Evolutionary conservation across 1,140 invertebrate genomes (phyloP), one percentile per base, ranked within the genome.

Genomic region (Leptestheria dahalacensis): DNA sequence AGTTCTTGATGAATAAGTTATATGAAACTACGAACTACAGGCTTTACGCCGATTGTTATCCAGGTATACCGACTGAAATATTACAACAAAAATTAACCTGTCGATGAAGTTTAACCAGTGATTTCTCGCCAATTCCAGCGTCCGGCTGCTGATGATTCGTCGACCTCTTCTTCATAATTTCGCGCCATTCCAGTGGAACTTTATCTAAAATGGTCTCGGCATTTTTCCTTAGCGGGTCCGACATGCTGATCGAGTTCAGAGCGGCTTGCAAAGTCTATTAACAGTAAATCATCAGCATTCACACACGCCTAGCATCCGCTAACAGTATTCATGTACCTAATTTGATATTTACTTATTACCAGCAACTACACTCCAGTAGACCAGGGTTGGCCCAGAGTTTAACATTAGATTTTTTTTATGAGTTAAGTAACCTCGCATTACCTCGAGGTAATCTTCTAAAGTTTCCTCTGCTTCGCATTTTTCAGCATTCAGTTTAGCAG

Each of bases 401-500:
- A n/a, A n/a, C n/a, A n/a, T n/a, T n/a, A n/a, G n/a, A n/a, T n/a
- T n/a, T n/a, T n/a, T n/a, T n/a, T n/a, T n/a, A n/a, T n/a, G n/a
- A n/a, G n/a, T n/a, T n/a, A n/a, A n/a, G n/a, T n/a, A n/a, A n/a
- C n/a, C n/a, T n/a, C n/a, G n/a, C n/a, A n/a, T 72, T 74, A 92
- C 91, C 77, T 96, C 90, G 49, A 98, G 75, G 62, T 91, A 83
- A 76, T 97, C 93, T 72, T 97, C 92, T 0, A 98, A 80, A 65
- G 83, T 84, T 75, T 98, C 95, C 74, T 97, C 93, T 11, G 94
- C 91, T 73, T 97, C 94, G 68, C 86, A 91, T 70, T 94, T 93
- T 65, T 99, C 95, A n/a, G 86, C 83, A 69, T 86, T 93, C 6
- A 98, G 73, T 75, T 98, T 98, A n/a, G 95, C 90, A 60, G 92